A percentile compares a stretch with the other conserved stretches of the same genome.
Evolutionary conservation across 2,113 vertebrate species (phyloP).

Genomic region (Lagenorhynchus albirostris): DNA sequence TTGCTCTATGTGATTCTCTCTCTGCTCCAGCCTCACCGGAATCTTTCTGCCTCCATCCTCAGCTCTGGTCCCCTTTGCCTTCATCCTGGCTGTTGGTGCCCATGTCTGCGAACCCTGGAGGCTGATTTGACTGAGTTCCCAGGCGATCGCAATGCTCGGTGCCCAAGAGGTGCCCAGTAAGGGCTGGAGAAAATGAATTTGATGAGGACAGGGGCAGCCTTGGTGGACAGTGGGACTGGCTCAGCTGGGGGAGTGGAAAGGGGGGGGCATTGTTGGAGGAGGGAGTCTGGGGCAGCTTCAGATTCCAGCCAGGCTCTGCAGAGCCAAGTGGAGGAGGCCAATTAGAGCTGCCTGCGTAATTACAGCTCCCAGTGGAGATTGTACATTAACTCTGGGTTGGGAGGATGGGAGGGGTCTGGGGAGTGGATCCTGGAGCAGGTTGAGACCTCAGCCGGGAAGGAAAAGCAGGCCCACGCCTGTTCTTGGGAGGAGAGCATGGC

Average conservation of each 20-base stretch:
- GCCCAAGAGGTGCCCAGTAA: not conserved
- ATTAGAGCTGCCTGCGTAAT: not conserved
- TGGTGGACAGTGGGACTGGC: not conserved
- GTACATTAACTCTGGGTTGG: constrained; percentile 50
- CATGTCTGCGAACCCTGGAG: not conserved
- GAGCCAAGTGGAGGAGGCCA: not conserved
- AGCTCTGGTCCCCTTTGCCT: not conserved
- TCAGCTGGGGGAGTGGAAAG: not conserved
- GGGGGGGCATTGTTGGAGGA: not conserved
- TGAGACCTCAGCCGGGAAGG: not conserved
- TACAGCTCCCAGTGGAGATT: not conserved
- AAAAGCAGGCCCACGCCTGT: constrained; percentile 44
- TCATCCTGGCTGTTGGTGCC: not conserved
- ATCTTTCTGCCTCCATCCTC: not conserved
- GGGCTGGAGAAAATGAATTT: not conserved
- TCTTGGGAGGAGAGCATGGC: constrained; percentile 9
- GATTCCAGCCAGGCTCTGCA: not conserved
- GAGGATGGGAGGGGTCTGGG: not conserved
- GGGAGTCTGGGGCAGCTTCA: not conserved
- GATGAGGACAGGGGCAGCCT: not conserved
- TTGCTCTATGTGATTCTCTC: not conserved
- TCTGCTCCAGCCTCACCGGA: not conserved
- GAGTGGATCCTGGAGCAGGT: not conserved
- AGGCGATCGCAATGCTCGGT: not conserved
- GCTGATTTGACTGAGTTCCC: not conserved